Percentiles rank a stretch among this genome's conserved stretches.
Conservation (phyloP, 1,140 invertebrate genomes). For the Trichonephila inaurata region DNA sequence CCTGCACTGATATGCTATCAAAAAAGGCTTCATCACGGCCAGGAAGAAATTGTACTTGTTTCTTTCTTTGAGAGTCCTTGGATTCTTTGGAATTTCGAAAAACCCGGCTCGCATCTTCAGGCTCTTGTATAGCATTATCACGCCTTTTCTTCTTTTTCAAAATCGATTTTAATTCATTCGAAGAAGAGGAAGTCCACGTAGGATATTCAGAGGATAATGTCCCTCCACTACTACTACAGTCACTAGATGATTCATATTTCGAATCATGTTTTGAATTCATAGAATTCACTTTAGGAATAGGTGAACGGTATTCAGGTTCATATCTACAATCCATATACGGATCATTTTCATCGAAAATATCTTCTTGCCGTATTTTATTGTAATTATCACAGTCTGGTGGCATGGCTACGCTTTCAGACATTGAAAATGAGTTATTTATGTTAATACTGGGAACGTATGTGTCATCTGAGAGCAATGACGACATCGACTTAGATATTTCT, state of each 20-base stretch:
- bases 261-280: conserved; percentile 47
- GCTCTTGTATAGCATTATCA: conserved; percentile 62
- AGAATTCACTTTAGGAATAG: conserved; percentile 23
- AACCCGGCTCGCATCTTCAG: conserved; percentile 33
- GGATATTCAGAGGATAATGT: conserved; percentile 75
- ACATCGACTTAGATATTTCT: conserved; percentile 75
- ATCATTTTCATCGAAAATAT: background rate
- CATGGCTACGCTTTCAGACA: background rate
- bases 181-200: conserved; percentile 72
- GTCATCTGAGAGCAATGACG: conserved; percentile 72
- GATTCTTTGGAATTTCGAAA: conserved; percentile 37
- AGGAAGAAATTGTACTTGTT: conserved; percentile 73
- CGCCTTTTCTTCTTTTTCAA: conserved; percentile 66
- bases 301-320: background rate
- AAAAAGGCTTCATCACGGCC: conserved; percentile 20
- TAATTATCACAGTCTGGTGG: conserved; percentile 55
- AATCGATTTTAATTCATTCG: conserved; percentile 74
- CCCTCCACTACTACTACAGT: conserved; percentile 72
- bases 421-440: conserved; percentile 50
- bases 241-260: conserved; percentile 75
- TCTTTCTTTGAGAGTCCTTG: conserved; percentile 58
- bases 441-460: conserved; percentile 55
- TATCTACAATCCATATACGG: background rate
- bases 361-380: background rate
- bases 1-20: conserved; percentile 37